These are phyloP conservation scores for Empidonax traillii DNA, from an alignment of 2,113 vertebrate species.

Conservation along the genomic window DNA sequence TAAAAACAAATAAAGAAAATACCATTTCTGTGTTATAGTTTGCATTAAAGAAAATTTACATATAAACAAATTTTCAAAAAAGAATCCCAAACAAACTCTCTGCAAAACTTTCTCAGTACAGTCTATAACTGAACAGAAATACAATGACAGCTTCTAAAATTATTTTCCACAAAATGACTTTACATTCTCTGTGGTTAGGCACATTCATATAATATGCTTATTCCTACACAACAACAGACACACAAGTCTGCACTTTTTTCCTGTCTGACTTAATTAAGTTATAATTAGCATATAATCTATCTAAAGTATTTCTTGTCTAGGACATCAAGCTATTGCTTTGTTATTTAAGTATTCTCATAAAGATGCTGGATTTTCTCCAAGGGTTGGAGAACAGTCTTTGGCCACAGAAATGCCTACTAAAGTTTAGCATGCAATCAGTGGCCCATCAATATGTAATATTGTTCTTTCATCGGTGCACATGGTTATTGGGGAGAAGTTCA, in stretches of 20 bases:
- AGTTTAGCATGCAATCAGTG: background rate
- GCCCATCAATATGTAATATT: background rate
- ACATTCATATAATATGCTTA: background rate
- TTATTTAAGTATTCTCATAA: background rate
- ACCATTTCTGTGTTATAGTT: background rate
- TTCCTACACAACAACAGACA: background rate
- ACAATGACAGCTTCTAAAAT: background rate
- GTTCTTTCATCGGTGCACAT: background rate
- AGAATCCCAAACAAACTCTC: background rate
- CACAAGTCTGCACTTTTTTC: background rate
- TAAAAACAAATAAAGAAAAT: background rate
- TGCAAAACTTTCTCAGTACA: background rate
- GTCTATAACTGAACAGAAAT: background rate
- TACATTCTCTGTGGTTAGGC: background rate
- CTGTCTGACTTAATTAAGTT: background rate
- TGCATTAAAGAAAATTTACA: background rate
- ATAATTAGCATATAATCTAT: background rate
- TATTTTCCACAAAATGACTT: background rate
- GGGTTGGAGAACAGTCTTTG: background rate
- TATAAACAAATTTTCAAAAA: background rate
- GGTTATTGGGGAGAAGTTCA: background rate
- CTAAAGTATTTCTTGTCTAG: background rate
- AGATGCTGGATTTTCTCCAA: background rate
- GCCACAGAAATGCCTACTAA: background rate
- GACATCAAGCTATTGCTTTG: background rate